These are phyloP conservation scores for Noctilio leporinus DNA, from an alignment of 2,113 vertebrate species.

Conservation along the genomic window DNA sequence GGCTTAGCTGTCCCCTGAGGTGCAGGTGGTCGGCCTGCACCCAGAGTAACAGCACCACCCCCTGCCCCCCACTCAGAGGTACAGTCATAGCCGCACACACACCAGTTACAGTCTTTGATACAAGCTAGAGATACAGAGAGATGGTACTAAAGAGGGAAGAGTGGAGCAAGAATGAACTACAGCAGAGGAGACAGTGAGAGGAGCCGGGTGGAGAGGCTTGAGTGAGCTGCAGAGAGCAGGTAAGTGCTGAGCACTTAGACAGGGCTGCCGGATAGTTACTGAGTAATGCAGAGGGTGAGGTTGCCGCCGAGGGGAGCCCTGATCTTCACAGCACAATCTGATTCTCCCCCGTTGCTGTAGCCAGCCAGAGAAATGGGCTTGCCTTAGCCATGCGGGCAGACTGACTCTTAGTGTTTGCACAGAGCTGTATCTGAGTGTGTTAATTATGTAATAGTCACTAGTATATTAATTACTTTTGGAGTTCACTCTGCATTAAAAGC, in stretches of 20 bases:
- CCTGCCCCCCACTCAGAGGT: too few relatives aligned
- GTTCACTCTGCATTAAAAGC: background rate
- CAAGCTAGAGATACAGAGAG: background rate
- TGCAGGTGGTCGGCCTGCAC: background rate
- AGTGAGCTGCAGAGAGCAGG: background rate
- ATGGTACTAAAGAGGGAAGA: background rate
- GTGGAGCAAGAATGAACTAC: background rate
- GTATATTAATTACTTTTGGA: background rate
- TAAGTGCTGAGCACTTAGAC: background rate
- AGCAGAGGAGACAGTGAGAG: background rate
- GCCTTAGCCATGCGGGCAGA: background rate
- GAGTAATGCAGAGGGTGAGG: background rate
- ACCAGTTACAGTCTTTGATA: background rate
- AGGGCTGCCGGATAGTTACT: background rate
- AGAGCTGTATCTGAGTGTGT: background rate
- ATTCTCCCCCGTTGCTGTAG: background rate
- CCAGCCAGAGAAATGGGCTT: background rate
- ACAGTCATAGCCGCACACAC: too few relatives aligned
- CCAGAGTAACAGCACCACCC: background rate
- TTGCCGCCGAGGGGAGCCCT: background rate
- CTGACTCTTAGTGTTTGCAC: background rate
- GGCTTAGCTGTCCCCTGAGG: background rate
- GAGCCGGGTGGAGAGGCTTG: background rate
- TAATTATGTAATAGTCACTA: background rate
- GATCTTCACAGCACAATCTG: background rate